These are phyloP conservation scores for Drosophila subobscura DNA, from an alignment of 1,140 invertebrate genomes.

Conservation along the genomic window DNA sequence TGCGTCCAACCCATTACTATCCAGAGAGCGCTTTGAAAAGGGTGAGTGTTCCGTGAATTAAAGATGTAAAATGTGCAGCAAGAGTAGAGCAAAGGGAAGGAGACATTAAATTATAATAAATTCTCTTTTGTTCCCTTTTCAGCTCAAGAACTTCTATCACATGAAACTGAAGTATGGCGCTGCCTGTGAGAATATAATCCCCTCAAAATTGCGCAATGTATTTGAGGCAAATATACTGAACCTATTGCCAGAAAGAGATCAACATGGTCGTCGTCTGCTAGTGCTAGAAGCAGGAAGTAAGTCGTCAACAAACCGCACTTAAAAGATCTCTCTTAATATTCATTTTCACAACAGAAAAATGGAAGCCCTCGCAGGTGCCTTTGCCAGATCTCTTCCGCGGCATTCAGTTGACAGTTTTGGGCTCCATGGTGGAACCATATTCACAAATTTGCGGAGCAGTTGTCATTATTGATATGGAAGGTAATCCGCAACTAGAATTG, in stretches of 20 bases:
- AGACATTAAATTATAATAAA: slow-evolving; percentile 1
- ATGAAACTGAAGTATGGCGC: slow-evolving; percentile 85
- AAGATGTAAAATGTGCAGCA: too few species aligned
- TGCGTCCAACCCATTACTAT: slow-evolving; percentile 88
- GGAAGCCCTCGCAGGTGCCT: slow-evolving; percentile 87
- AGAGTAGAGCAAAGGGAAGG: neutral
- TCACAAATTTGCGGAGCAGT: slow-evolving; percentile 87
- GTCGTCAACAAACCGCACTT: slow-evolving; percentile 33
- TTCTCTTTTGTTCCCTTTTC: slow-evolving; percentile 24
- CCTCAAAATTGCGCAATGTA: slow-evolving; percentile 84
- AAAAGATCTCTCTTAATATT: neutral
- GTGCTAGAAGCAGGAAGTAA: slow-evolving; percentile 86
- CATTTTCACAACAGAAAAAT: slow-evolving; percentile 84
- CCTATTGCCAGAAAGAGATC: slow-evolving; percentile 85
- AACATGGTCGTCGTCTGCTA: slow-evolving; percentile 85
- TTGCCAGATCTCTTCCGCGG: slow-evolving; percentile 86
- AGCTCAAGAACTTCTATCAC: slow-evolving; percentile 86
- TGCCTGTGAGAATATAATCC: slow-evolving; percentile 84
- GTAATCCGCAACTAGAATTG: slow-evolving; percentile 31
- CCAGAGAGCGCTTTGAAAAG: slow-evolving; percentile 87
- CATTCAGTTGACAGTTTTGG: slow-evolving; percentile 86
- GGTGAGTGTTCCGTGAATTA: slow-evolving; percentile 81
- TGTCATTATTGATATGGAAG: slow-evolving; percentile 89
- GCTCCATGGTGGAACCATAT: slow-evolving; percentile 86
- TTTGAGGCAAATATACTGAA: slow-evolving; percentile 85